Evolutionary conservation across 2,113 vertebrate species (phyloP).

Genomic region (Chamaetylas fuelleborni): DNA sequence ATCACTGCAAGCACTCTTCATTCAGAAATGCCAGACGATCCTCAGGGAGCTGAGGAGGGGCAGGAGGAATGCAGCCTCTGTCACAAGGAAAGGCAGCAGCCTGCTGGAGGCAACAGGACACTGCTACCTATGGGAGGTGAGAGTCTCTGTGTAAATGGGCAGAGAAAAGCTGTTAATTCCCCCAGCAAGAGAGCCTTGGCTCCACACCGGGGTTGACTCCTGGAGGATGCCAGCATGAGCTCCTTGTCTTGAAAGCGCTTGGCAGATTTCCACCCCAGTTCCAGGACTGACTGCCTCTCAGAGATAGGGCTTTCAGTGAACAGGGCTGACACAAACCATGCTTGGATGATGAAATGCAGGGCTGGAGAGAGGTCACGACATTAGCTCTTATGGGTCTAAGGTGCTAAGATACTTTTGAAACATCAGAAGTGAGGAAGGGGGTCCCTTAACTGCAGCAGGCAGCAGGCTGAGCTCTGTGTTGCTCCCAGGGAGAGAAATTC

Average conservation of each 20-base stretch:
- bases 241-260: not conserved
- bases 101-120: not conserved
- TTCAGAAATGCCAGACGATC: not conserved
- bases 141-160: not conserved
- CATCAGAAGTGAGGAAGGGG: not conserved
- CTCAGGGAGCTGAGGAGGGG: not conserved
- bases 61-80: not conserved
- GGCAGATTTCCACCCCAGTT: not conserved
- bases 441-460: not conserved
- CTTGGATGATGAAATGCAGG: not conserved
- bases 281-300: not conserved
- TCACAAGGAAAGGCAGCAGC: not conserved
- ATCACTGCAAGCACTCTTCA: not conserved
- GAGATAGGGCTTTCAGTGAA: not conserved
- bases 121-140: accelerated
- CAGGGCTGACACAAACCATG: not conserved
- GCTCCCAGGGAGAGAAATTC: not conserved
- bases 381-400: not conserved
- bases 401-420: not conserved
- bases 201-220: not conserved
- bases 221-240: not conserved
- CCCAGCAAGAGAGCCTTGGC: not conserved
- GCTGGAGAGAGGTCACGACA: not conserved
- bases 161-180: not conserved
- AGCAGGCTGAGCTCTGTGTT: not conserved